Evolutionary conservation across 2,113 vertebrate genomes (phyloP).

Genomic region (Fregata magnificens): DNA sequence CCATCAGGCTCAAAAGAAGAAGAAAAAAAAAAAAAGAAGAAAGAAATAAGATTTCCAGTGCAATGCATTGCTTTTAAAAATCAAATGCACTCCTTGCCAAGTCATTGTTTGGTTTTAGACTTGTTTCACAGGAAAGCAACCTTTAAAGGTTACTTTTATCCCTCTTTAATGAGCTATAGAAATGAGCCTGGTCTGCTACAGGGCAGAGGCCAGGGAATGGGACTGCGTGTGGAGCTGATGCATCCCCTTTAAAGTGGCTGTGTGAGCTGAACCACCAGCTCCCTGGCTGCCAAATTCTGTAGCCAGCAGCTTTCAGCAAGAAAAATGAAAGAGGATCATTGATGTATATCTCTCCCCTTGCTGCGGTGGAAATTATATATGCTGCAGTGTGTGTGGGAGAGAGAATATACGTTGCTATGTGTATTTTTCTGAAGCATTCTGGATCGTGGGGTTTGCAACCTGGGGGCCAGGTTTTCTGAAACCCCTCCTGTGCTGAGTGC

Average conservation of each 20-base stretch:
- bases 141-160: slow-evolving; percentile 63
- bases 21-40: not conserved
- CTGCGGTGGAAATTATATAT: not conserved
- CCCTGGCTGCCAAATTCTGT: not conserved
- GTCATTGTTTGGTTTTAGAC: slow-evolving; percentile 38
- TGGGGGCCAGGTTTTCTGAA: not conserved
- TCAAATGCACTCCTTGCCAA: slow-evolving; percentile 25
- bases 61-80: slow-evolving; percentile 16
- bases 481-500: not conserved
- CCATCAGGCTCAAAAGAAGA: slow-evolving; percentile 43
- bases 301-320: slow-evolving; percentile 38
- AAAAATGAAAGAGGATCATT: not conserved
- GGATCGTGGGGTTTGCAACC: not conserved
- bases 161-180: slow-evolving; percentile 30
- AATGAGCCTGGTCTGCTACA: not conserved
- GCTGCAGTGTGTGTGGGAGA: not conserved
- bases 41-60: slow-evolving; percentile 21
- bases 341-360: not conserved
- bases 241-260: not conserved
- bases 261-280: not conserved
- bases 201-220: slow-evolving; percentile 16
- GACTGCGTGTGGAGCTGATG: not conserved
- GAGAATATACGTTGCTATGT: not conserved
- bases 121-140: slow-evolving; percentile 38
- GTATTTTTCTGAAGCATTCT: not conserved